Conservation (phyloP, 2,797 vertebrate genomes). For the Pipistrellus pipistrellus region DNA sequence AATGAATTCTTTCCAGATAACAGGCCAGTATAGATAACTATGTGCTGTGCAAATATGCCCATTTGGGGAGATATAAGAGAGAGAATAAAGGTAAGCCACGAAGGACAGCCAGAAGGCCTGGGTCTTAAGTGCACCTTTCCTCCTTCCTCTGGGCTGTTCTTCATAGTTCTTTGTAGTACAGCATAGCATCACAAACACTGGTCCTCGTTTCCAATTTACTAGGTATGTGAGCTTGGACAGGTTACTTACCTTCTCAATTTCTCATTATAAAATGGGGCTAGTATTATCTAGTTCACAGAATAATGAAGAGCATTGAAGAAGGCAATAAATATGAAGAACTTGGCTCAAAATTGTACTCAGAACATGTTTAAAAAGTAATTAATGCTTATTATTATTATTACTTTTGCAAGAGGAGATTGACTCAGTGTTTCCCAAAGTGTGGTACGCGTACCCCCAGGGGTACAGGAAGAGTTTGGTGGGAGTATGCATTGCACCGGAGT, state of each 20-base stretch:
- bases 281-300: neutral
- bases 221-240: neutral
- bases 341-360: neutral
- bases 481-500: too few relatives aligned
- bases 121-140: neutral
- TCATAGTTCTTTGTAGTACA: neutral
- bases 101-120: neutral
- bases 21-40: neutral
- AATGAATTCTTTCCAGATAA: neutral
- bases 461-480: too few relatives aligned
- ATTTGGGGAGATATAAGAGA: neutral
- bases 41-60: neutral
- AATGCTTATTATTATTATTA: neutral
- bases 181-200: neutral
- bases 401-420: constrained; percentile 35
- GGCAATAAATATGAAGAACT: neutral
- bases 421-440: too few relatives aligned
- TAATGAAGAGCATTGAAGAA: neutral
- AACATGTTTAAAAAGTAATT: neutral
- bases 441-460: too few relatives aligned
- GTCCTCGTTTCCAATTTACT: neutral
- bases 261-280: neutral
- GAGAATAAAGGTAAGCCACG: neutral
- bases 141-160: neutral
- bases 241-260: neutral